Base-by-base conservation (phyloP, 2,113 vertebrate genomes). In the Oreochromis tanganicae region DNA sequence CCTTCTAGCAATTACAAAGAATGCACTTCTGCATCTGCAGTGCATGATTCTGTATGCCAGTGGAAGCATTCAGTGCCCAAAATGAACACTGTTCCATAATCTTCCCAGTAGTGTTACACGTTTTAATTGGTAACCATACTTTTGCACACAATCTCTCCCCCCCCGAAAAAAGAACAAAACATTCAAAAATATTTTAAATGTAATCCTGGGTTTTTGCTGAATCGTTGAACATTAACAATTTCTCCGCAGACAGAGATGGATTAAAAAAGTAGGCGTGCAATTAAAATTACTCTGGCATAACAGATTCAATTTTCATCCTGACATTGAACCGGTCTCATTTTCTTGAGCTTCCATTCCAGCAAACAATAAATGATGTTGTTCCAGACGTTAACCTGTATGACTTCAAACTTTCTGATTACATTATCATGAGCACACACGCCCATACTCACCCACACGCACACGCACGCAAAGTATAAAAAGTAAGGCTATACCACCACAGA, bases 401-500 rank as follows among this genome's bases (percentile, higher is more conserved):
- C 83, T 54, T 32, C 34, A 87, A 66, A 87, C 81, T 63, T 83
- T 88, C 89, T 89, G 84, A 91, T 94, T 90, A 87, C 87, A 94
- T 90, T 94, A 92, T 88, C 81, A 87, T 59, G 43, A 29, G 27
- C 38, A 24, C 85, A 81, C 80, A 55, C 56, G 81, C 81, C 66
- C 83, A 80, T 41, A 19, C 2, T 16, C 41, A 73, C 68, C 21
- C 21, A 27, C 63, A 71, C 13, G 2, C 71, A 63, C 56, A 57
- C 52, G 85, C 48, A 86, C 66, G 48, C 29, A 85, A 63, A 88
- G 54, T 89, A 84, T 86, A 87, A 88, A 57, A 92, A 87, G 89
- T 94, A 93, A 92, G 88, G 85, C 89, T 93, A 91, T 87, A 94
- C 91, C 92, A 94, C 87, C 32, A 80, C 71, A 87, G 85, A 91